Evolutionary conservation across 2,888 invertebrate genomes (phyloP), one percentile per base, ranked within the genome.

Genomic region (Ligdia adustata): DNA sequence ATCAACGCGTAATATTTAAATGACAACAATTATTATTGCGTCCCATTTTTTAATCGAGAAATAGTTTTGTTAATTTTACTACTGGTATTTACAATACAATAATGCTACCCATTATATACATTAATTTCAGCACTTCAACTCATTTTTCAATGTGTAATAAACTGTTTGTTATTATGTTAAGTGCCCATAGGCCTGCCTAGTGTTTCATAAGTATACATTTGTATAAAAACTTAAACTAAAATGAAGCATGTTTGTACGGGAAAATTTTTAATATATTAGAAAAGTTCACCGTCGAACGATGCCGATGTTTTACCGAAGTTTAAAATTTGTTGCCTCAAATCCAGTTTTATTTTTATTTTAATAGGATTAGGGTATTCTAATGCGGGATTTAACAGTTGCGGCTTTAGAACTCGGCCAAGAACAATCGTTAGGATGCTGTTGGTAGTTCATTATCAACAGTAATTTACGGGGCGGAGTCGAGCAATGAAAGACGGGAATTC

Each of bases 231-330:
- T n/a, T n/a, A n/a, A n/a, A 67, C 64, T 69, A 72, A 64, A 68
- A 73, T 72, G 69, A 67, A 72, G 66, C 66, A 69, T 78, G 74
- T 76, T 72, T 75, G 74, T 71, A 66, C 65, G 69, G 54, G 32
- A 60, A 72, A 73, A 68, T 75, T 76, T 82, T 76, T 76, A 80
- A 80, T 79, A 81, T 81, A 81, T 82, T 78, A 75, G 73, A 72
- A 80, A 81, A 82, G 73, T 82, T 82, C 57, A 34, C 51, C 72
- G 61, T 32, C 56, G 57, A 66, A 57, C 69, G 64, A 64, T 55
- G 63, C 72, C n/a, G 57, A 57, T 60, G 57, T 64, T 58, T 52
- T 60, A 60, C 62, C 66, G 55, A 66, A 75, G 77, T 81, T 81
- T 73, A 70, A 75, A 76, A 76, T 78, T 75, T 75, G 78, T 79